Percentiles rank a stretch among this genome's conserved stretches.
Conservation (phyloP, 2,888 invertebrate genomes). For the Drosophila macrospina region DNA sequence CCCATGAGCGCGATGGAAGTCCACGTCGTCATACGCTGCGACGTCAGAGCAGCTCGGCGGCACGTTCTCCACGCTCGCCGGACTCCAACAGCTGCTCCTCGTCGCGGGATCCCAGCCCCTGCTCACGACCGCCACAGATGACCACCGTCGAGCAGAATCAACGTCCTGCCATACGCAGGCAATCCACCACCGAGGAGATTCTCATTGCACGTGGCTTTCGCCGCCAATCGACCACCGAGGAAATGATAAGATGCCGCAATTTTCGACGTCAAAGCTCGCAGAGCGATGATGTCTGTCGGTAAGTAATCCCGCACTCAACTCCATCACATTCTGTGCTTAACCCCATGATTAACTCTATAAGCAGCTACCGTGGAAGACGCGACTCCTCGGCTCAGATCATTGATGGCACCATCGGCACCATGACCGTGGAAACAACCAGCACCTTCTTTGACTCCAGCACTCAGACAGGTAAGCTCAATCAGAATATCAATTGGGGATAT, state of each 20-base stretch:
- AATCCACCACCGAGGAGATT: conserved; percentile 96
- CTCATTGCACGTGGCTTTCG: conserved; percentile 95
- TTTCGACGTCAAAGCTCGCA: conserved; percentile 96
- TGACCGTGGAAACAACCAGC: conserved; percentile 97
- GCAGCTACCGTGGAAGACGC: conserved; percentile 85
- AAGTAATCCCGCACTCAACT: conserved; percentile 55
- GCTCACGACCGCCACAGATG: conserved; percentile 87
- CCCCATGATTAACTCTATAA: neutral
- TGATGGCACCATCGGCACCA: conserved; percentile 95
- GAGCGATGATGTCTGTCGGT: conserved; percentile 92
- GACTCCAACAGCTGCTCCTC: conserved; percentile 93
- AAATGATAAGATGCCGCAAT: conserved; percentile 96
- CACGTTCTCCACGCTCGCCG: conserved; percentile 88
- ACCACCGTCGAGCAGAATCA: conserved; percentile 87
- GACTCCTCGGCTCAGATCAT: conserved; percentile 96
- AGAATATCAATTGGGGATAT: too few relatives aligned
- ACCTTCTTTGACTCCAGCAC: conserved; percentile 97
- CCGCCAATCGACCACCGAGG: conserved; percentile 95
- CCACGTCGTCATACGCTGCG: conserved; percentile 91
- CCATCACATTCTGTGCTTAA: neutral
- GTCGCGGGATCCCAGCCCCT: conserved; percentile 92
- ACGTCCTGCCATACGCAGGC: conserved; percentile 92
- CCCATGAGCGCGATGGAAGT: conserved; percentile 92
- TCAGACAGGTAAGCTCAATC: conserved; percentile 92
- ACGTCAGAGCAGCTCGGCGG: conserved; percentile 93